phyloP scores from a whole-genome alignment of 2,888 invertebrate species.

The Lasioglossum oenotherae region DNA sequence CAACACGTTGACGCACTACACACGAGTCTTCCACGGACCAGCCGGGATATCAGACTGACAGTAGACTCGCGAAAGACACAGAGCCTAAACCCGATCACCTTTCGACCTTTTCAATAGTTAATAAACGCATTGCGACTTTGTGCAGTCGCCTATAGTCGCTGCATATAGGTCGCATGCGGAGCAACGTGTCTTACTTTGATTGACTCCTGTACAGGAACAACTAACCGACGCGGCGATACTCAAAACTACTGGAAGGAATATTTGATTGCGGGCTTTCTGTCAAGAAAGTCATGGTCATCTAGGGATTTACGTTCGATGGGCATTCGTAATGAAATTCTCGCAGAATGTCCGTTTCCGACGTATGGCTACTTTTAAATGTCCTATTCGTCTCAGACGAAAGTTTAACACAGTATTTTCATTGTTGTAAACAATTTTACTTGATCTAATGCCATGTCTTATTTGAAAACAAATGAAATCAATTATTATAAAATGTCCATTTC shows the following conservation, averaged over 20 bases:
- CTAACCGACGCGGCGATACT: not conserved
- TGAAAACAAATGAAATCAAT: too few species aligned
- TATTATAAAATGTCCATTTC: not conserved
- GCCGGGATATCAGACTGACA: constrained; percentile 70
- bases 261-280: not conserved
- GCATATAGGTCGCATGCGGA: not conserved
- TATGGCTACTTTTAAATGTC: not conserved
- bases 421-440: not conserved
- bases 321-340: not conserved
- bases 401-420: not conserved
- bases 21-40: constrained; percentile 67
- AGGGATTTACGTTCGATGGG: not conserved
- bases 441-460: not conserved
- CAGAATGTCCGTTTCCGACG: not conserved
- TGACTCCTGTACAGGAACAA: not conserved
- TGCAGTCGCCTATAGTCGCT: constrained; percentile 30
- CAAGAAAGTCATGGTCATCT: constrained; percentile 6
- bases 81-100: constrained; percentile 41
- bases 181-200: constrained; percentile 10
- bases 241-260: not conserved
- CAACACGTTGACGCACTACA: constrained; percentile 16
- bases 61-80: not conserved
- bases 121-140: constrained; percentile 40
- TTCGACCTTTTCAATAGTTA: constrained; percentile 71
- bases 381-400: not conserved